These are phyloP conservation scores for Dyspetes luteomarginatus DNA, from an alignment of 2,888 invertebrate genomes.

Conservation along the genomic window DNA sequence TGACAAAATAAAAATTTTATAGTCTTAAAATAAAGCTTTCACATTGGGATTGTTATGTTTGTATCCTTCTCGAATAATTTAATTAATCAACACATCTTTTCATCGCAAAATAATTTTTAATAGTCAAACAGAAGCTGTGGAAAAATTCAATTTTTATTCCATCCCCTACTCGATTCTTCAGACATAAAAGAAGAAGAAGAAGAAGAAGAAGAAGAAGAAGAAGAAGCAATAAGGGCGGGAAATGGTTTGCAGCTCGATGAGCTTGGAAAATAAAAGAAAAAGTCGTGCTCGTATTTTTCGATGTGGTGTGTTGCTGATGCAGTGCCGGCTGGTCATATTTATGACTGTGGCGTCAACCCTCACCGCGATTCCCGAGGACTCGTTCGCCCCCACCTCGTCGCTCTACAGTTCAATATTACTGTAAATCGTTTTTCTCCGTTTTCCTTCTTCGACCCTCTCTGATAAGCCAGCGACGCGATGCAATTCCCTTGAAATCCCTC, in stretches of 20 bases:
- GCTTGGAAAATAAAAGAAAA: neutral
- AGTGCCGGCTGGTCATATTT: conserved; percentile 51
- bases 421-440: neutral
- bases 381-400: conserved; percentile 32
- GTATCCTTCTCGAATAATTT: neutral
- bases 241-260: conserved; percentile 21
- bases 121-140: neutral
- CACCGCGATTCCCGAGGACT: conserved; percentile 43
- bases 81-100: neutral
- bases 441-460: conserved; percentile 6
- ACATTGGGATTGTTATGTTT: neutral
- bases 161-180: no score
- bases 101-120: neutral
- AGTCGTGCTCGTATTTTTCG: neutral
- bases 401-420: neutral
- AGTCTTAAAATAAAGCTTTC: neutral
- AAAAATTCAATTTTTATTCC: no score
- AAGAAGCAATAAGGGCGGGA: conserved; percentile 8
- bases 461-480: conserved; percentile 29
- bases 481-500: conserved; percentile 40
- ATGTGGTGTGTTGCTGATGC: conserved; percentile 38
- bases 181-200: neutral
- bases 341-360: conserved; percentile 58
- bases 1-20: no score
- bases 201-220: neutral